phyloP scores from a whole-genome alignment of 1,140 invertebrate genomes.

The Xylocopa sonorina region DNA sequence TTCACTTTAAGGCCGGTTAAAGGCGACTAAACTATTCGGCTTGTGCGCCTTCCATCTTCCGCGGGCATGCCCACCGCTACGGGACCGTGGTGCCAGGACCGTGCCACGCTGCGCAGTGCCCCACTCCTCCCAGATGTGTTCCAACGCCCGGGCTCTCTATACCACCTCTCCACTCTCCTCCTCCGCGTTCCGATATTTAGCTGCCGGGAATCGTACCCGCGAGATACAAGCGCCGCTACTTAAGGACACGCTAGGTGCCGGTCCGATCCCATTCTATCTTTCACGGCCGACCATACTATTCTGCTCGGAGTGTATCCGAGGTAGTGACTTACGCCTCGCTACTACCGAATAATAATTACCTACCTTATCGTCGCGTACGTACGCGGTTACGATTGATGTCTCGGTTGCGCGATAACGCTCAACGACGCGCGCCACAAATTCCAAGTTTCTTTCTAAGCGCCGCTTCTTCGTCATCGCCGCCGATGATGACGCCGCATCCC shows the following conservation, averaged over 20 bases:
- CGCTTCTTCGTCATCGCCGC: background rate
- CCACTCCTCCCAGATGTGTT: background rate
- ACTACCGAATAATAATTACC: conserved; percentile 21
- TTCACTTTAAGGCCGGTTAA: conserved; percentile 56
- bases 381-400: background rate
- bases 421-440: background rate
- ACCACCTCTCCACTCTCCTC: too few relatives aligned
- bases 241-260: background rate
- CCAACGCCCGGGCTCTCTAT: background rate
- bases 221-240: conserved; percentile 32
- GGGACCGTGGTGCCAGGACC: conserved; percentile 38
- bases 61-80: conserved; percentile 48
- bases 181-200: background rate
- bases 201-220: conserved; percentile 4
- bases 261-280: background rate
- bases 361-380: conserved; percentile 9
- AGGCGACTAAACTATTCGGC: conserved; percentile 55
- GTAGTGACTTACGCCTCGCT: too few relatives aligned
- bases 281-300: background rate
- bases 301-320: too few relatives aligned
- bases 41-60: conserved; percentile 54
- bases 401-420: background rate
- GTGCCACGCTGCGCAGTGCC: background rate
- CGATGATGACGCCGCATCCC: too few relatives aligned
- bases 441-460: background rate